These are phyloP conservation scores for Homarus gammarus DNA, from an alignment of 2,888 invertebrate species.

Conservation along the genomic window DNA sequence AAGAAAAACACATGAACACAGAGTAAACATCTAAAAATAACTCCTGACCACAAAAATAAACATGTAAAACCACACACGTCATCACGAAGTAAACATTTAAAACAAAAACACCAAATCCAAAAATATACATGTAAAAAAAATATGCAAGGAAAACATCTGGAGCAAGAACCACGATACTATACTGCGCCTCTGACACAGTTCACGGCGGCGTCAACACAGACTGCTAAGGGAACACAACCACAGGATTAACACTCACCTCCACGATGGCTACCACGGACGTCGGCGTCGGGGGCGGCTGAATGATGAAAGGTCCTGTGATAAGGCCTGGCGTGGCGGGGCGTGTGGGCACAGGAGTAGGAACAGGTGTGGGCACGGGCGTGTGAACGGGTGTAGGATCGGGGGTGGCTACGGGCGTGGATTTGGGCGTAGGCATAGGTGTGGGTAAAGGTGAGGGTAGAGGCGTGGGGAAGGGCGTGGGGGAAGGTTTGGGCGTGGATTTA, in stretches of 20 bases:
- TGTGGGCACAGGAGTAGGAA: slow-evolving; percentile 14
- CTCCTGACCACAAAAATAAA: no score
- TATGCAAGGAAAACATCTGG: no score
- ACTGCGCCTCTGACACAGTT: no score
- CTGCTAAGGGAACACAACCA: background rate
- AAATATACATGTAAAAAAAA: no score
- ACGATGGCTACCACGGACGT: slow-evolving; percentile 62
- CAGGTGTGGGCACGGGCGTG: slow-evolving; percentile 19
- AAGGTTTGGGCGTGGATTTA: slow-evolving; percentile 6
- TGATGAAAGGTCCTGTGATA: slow-evolving; percentile 50
- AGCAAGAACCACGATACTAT: no score
- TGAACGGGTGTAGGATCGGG: slow-evolving; percentile 3
- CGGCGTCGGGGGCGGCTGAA: slow-evolving; percentile 33
- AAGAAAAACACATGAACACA: no score
- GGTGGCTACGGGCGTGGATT: slow-evolving; percentile 21
- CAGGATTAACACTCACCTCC: slow-evolving; percentile 34
- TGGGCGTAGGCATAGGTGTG: slow-evolving; percentile 3
- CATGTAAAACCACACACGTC: no score
- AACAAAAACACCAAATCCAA: no score
- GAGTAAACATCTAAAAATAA: no score
- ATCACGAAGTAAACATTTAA: no score
- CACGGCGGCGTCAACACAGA: background rate
- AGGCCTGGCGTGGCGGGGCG: slow-evolving; percentile 35
- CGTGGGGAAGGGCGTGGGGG: slow-evolving; percentile 22
- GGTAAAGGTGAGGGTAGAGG: slow-evolving; percentile 36